Conservation (phyloP, 2,888 invertebrate species). For the Hydrotaea diabolus region DNA sequence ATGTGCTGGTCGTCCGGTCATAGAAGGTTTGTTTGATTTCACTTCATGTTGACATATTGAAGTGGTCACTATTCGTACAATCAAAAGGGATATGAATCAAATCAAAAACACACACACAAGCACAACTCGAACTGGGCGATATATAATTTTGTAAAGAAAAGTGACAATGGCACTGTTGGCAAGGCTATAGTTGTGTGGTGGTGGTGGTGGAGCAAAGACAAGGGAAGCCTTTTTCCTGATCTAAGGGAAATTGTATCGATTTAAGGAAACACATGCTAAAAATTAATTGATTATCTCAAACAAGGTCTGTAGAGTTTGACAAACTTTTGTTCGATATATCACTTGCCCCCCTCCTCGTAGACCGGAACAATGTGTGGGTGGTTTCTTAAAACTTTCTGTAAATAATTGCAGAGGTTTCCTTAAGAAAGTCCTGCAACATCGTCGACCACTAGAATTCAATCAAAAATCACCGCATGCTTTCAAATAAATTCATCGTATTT, state of each 20-base stretch:
- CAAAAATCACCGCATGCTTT: slow-evolving; percentile 52
- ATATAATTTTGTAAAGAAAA: slow-evolving; percentile 36
- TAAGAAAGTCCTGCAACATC: neutral
- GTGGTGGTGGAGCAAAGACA: neutral
- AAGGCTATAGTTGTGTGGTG: too few species aligned
- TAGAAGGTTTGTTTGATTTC: slow-evolving; percentile 70
- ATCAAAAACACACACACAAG: slow-evolving; percentile 31
- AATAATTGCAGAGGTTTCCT: slow-evolving; percentile 52
- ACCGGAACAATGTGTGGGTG: neutral
- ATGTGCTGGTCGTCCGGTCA: neutral
- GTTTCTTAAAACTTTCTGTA: slow-evolving; percentile 27
- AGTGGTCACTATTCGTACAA: slow-evolving; percentile 73
- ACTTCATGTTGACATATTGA: slow-evolving; percentile 77
- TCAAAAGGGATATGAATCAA: slow-evolving; percentile 66
- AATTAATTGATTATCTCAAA: slow-evolving; percentile 60
- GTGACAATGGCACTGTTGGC: neutral
- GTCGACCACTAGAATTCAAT: slow-evolving; percentile 39
- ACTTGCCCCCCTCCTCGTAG: neutral
- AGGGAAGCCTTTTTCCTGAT: slow-evolving; percentile 36
- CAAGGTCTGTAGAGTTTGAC: slow-evolving; percentile 14
- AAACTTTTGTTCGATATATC: neutral
- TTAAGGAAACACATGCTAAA: slow-evolving; percentile 49
- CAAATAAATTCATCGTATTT: slow-evolving; percentile 43
- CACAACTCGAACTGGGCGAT: slow-evolving; percentile 32
- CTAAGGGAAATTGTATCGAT: slow-evolving; percentile 28